These are phyloP conservation scores for Cosmia pyralina DNA, from an alignment of 2,888 invertebrate species.

Conservation along the genomic window DNA sequence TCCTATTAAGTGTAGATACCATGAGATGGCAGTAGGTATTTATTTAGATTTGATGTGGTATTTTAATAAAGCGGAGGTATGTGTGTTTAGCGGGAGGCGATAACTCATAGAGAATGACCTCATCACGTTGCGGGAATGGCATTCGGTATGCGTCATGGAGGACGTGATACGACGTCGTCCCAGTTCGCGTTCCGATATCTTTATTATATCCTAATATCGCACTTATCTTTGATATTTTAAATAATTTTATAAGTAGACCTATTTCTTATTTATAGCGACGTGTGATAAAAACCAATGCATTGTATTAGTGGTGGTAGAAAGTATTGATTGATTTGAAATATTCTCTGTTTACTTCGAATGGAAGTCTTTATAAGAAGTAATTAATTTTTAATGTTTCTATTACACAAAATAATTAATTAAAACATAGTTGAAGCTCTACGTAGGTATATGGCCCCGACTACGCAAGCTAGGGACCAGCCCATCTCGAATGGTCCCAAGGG, in stretches of 20 bases:
- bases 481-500: conserved; percentile 21
- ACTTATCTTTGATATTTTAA: conserved; percentile 47
- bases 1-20: conserved; percentile 28
- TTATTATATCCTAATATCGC: conserved; percentile 58
- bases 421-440: background rate
- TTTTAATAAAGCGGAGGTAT: conserved; percentile 70
- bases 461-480: conserved; percentile 6
- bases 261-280: too few relatives aligned
- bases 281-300: background rate
- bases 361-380: background rate
- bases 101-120: conserved; percentile 73
- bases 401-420: conserved; percentile 23
- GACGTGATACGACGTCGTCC: conserved; percentile 78
- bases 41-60: conserved; percentile 57
- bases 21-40: conserved; percentile 31
- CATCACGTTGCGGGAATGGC: conserved; percentile 75
- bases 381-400: background rate
- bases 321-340: background rate
- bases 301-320: background rate
- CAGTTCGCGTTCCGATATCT: conserved; percentile 67
- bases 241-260: background rate
- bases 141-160: conserved; percentile 75
- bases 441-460: background rate
- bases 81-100: conserved; percentile 73
- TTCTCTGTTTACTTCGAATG: background rate